These are phyloP conservation scores for Epirrhoe tristata DNA, from an alignment of 2,888 invertebrate genomes.

Conservation along the genomic window DNA sequence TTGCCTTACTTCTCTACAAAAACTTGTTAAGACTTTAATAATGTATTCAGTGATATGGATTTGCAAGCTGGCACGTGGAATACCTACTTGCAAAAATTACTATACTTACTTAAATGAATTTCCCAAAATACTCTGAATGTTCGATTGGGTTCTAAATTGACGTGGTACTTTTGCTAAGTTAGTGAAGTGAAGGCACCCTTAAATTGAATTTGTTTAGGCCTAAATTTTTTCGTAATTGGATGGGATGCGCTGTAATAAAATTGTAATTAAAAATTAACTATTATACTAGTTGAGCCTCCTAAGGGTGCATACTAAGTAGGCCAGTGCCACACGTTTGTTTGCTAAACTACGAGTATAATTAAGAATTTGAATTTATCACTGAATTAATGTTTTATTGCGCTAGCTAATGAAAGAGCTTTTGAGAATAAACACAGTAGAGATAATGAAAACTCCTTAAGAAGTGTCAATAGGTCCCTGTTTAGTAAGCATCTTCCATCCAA, in stretches of 20 bases:
- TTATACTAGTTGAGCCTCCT: constrained; percentile 72
- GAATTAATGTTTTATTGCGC: constrained; percentile 35
- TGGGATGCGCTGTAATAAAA: constrained; percentile 82
- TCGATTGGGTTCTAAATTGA: too few species aligned
- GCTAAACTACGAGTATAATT: constrained; percentile 66
- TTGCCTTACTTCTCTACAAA: neutral
- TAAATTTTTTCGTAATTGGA: constrained; percentile 80
- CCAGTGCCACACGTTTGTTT: constrained; percentile 73
- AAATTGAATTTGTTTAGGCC: constrained; percentile 61
- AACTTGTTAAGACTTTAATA: too few species aligned
- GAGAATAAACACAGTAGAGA: neutral
- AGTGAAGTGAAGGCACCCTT: too few species aligned
- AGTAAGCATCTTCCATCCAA: too few species aligned
- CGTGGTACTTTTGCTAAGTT: too few species aligned
- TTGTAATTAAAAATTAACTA: constrained; percentile 85
- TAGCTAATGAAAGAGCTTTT: constrained; percentile 20
- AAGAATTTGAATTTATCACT: constrained; percentile 78
- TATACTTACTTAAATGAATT: too few species aligned
- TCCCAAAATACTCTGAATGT: too few species aligned
- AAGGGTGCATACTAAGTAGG: constrained; percentile 83
- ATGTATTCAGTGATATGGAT: too few species aligned
- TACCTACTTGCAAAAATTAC: too few species aligned
- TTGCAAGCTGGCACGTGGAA: too few species aligned
- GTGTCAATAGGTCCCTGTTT: too few species aligned
- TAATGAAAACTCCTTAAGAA: neutral